These are phyloP conservation scores for Clarias macrocephalus DNA, from an alignment of 2,113 vertebrate species.

Conservation along the genomic window DNA sequence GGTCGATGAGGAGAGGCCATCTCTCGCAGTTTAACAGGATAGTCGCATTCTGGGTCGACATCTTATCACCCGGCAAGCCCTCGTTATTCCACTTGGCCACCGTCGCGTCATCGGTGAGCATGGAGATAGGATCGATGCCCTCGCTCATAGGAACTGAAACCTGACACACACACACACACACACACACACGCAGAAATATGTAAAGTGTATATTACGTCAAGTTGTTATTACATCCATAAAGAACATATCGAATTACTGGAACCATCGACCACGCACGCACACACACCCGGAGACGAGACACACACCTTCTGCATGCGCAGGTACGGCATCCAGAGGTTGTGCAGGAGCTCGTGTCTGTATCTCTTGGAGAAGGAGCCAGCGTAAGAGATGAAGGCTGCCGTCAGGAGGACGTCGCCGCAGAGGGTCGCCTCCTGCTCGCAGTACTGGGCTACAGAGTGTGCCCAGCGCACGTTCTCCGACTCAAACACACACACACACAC, in stretches of 20 bases:
- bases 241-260: neutral
- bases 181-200: neutral
- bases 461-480: slow-evolving; percentile 77
- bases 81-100: slow-evolving; percentile 79
- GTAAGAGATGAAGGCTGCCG: slow-evolving; percentile 72
- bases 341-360: slow-evolving; percentile 66
- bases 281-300: neutral
- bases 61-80: slow-evolving; percentile 72
- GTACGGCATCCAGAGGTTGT: slow-evolving; percentile 73
- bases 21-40: slow-evolving; percentile 72
- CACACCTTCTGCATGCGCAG: slow-evolving; percentile 68
- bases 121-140: slow-evolving; percentile 71
- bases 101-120: slow-evolving; percentile 72
- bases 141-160: slow-evolving; percentile 71
- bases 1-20: slow-evolving; percentile 77
- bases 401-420: slow-evolving; percentile 74
- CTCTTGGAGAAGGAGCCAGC: slow-evolving; percentile 73
- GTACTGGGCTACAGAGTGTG: slow-evolving; percentile 73
- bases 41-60: slow-evolving; percentile 74
- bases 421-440: slow-evolving; percentile 73
- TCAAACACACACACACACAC: slow-evolving; percentile 53
- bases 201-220: too few relatives aligned
- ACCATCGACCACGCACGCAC: neutral
- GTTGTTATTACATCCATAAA: neutral
- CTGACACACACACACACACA: slow-evolving; percentile 52